phyloP scores from a whole-genome alignment of 2,888 invertebrate genomes.

The Tipula lateralis region DNA sequence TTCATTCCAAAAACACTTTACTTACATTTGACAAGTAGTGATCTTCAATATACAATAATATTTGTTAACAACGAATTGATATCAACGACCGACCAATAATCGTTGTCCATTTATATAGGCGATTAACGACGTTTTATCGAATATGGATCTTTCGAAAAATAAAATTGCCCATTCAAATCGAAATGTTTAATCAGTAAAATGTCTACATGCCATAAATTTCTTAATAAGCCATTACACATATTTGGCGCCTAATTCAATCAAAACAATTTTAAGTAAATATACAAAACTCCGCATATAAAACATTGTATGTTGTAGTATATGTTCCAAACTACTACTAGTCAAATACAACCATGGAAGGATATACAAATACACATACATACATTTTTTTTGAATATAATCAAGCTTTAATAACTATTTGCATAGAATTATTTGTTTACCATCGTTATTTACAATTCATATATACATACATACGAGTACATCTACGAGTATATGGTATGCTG shows the following conservation, averaged over 20 bases:
- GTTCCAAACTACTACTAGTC: not conserved
- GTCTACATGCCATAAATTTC: slow-evolving; percentile 1
- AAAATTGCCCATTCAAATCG: not conserved
- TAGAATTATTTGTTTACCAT: not conserved
- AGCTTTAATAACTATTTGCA: slow-evolving; percentile 24
- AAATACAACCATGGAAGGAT: not conserved
- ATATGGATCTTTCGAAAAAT: not conserved
- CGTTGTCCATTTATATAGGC: too few relatives aligned
- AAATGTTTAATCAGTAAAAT: slow-evolving; percentile 1
- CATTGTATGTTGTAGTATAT: not conserved
- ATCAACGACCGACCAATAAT: too few relatives aligned
- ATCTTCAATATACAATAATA: too few relatives aligned
- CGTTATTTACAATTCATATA: not conserved
- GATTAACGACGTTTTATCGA: too few relatives aligned
- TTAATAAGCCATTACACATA: not conserved
- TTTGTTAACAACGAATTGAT: too few relatives aligned
- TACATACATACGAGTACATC: not conserved
- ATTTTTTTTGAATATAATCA: not conserved
- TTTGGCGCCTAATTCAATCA: not conserved
- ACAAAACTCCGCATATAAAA: not conserved
- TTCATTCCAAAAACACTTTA: too few relatives aligned
- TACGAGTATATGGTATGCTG: not conserved
- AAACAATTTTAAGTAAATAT: not conserved
- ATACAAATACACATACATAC: not conserved
- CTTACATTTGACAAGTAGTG: too few relatives aligned